Conservation (phyloP, 2,888 invertebrate genomes). For the Fragum sueziense region DNA sequence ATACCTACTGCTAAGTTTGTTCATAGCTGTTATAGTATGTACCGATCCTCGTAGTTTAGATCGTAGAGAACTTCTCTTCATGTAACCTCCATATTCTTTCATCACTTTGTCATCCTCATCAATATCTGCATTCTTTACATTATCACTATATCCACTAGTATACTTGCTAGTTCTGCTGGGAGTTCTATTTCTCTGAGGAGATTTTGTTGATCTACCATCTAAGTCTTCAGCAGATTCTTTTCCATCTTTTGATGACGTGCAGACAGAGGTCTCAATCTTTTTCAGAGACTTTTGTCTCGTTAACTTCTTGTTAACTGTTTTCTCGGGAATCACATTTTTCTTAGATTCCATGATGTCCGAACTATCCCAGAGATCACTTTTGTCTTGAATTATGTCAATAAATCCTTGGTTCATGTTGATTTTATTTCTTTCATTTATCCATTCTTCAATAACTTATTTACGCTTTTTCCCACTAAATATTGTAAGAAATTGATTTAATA, state of each 20-base stretch:
- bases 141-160: neutral
- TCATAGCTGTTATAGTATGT: slow-evolving; percentile 48
- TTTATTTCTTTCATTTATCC: neutral
- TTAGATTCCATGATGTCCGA: slow-evolving; percentile 3
- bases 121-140: slow-evolving; percentile 6
- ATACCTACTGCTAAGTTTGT: slow-evolving; percentile 45
- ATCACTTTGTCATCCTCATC: neutral
- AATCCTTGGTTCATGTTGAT: neutral
- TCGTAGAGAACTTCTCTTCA: slow-evolving; percentile 13
- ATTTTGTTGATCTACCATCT: neutral
- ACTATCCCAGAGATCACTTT: neutral
- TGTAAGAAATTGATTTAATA: neutral
- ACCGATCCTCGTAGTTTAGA: slow-evolving; percentile 46
- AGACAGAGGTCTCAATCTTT: neutral
- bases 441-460: neutral
- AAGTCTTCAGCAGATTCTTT: neutral
- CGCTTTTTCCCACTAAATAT: neutral
- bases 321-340: neutral
- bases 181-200: neutral
- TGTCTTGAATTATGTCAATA: neutral
- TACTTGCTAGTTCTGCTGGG: neutral
- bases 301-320: neutral
- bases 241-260: neutral
- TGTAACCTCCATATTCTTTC: neutral
- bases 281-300: neutral